Evolutionary conservation across 2,113 vertebrate species (phyloP), one percentile per base, ranked within the genome.

Genomic region (Cyanoderma ruficeps): DNA sequence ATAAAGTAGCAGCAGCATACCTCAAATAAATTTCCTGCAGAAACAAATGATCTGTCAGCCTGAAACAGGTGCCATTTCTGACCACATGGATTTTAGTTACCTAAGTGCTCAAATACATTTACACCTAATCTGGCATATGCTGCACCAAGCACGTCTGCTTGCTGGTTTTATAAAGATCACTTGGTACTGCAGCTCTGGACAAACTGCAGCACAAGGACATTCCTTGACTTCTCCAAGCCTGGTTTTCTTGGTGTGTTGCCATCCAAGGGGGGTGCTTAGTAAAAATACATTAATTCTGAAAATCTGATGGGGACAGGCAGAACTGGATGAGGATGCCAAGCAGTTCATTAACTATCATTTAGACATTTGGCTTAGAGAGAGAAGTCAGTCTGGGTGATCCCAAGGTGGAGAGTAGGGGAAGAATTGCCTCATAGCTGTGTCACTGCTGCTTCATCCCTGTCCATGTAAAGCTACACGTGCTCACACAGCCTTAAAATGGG

Each of bases 91-190:
- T 7, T 70, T 27, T 31, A 41, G 28, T 41, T 76, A 52, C 61
- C 28, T 83, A 60, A 89, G 49, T 56, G 31, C 11, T 35, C 64
- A 81, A 70, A 61, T 30, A 30, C 6, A n/a, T 53, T 47, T 91
- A 24, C 11, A 16, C 8, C 6, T 56, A 33, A 33, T 35, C 25
- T 53, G 44, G 13, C 0, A 0, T 44, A 33, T 39, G 21, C 56
- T 76, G 46, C 6, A 5, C 31, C 44, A 46, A 33, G 63, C 17
- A 21, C 0, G 1, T 44, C 24, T 37, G 19, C 83, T 47, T 42
- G 12, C n/a, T 94, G 75, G 31, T 61, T 72, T 87, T 56, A 6
- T 35, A 68, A 41, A 77, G 35, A 28, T 42, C 53, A 15, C 24
- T 44, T 47, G n/a, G 5, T 81, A 11, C 13, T 72, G 46, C 31